A percentile compares a stretch with the other conserved stretches of the same genome.
Conservation (phyloP, 2,113 vertebrate species). For the Hippolais icterina region DNA sequence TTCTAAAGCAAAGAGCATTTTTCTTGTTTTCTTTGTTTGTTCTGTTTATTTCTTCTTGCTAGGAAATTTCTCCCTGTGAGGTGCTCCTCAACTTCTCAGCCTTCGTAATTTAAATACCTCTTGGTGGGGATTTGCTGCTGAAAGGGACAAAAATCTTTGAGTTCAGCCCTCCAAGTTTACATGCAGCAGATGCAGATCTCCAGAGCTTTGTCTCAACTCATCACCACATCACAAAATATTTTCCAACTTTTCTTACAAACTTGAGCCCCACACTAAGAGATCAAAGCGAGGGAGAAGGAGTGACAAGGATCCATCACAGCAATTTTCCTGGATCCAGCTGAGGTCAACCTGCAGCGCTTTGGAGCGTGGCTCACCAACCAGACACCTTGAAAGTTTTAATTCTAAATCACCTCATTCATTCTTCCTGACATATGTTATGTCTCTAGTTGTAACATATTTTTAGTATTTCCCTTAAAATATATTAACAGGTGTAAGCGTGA, state of each 20-base stretch:
- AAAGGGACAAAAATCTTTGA: background rate
- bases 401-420: constrained; percentile 52
- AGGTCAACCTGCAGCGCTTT: background rate
- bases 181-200: background rate
- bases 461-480: constrained; percentile 43
- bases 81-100: background rate
- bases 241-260: background rate
- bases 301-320: background rate
- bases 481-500: constrained; percentile 42
- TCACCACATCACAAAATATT: background rate
- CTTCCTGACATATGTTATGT: constrained; percentile 3
- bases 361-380: background rate
- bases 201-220: background rate
- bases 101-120: background rate
- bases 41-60: background rate
- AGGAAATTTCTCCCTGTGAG: background rate
- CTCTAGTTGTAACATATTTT: constrained; percentile 30
- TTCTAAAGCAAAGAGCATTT: background rate
- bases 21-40: background rate
- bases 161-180: background rate
- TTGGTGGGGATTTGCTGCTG: background rate
- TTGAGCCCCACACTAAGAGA: background rate
- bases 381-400: background rate
- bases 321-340: constrained; percentile 13
- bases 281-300: background rate